Evolutionary conservation across 2,113 vertebrate genomes (phyloP).

Genomic region (Thalassarche chlororhynchos): DNA sequence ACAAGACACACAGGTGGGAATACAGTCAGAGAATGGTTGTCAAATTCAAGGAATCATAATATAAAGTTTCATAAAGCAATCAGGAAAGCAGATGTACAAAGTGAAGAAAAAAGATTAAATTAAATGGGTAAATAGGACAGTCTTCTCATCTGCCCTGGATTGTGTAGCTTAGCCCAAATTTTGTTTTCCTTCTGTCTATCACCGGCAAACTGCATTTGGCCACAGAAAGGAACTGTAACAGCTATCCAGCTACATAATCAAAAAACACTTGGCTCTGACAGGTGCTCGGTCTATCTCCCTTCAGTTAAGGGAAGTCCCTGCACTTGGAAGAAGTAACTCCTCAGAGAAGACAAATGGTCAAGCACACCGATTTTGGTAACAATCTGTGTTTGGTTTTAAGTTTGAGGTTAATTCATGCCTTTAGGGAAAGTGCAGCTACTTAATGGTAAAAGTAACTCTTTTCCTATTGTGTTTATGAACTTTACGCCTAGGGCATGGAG

Average conservation of each 20-base stretch:
- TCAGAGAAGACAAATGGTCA: background rate
- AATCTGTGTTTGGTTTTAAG: background rate
- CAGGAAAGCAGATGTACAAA: background rate
- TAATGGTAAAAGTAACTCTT: background rate
- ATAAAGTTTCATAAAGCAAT: background rate
- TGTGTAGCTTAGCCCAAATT: background rate
- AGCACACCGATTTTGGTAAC: background rate
- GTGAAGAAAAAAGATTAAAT: background rate
- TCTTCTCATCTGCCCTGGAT: background rate
- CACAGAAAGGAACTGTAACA: background rate
- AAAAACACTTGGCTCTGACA: background rate
- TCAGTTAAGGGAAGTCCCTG: background rate
- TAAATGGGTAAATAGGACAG: rapidly evolving
- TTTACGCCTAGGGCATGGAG: conserved; percentile 92
- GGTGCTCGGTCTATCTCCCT: background rate
- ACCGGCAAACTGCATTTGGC: background rate
- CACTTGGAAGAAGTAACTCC: background rate
- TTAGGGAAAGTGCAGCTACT: background rate
- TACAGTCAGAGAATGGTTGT: background rate
- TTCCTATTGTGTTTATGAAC: background rate
- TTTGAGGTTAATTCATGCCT: background rate
- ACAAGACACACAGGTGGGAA: background rate
- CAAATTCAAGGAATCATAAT: background rate
- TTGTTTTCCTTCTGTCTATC: background rate
- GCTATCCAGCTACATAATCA: background rate